Conservation (phyloP, 2,113 vertebrate genomes). For the Apodemus speciosus region DNA sequence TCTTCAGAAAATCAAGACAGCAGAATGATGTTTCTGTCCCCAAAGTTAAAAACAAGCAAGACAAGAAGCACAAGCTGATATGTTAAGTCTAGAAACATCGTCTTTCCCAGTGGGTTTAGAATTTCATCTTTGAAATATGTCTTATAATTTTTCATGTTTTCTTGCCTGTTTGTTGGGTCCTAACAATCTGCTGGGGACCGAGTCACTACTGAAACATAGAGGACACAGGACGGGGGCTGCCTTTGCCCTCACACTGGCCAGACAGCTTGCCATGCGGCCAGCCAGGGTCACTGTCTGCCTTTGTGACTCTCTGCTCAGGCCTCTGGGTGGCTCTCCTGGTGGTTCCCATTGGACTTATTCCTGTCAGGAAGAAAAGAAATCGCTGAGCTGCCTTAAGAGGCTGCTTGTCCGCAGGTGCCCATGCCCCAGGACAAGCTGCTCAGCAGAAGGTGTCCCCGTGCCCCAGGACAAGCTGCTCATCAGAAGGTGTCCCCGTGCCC, state of each 20-base stretch:
- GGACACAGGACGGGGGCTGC: fast-evolving
- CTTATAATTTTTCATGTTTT: neutral
- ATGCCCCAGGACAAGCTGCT: too few relatives aligned
- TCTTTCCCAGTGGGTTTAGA: neutral
- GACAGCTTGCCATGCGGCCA: neutral
- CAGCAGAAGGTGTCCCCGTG: too few relatives aligned
- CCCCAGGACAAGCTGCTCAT: too few relatives aligned
- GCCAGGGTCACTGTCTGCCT: neutral
- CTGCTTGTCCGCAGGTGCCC: too few relatives aligned
- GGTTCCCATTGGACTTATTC: neutral
- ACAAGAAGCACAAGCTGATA: neutral
- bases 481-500: too few relatives aligned
- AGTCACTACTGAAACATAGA: neutral
- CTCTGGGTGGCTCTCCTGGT: neutral
- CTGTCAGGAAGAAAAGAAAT: neutral
- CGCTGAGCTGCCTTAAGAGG: too few relatives aligned
- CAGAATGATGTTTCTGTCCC: neutral
- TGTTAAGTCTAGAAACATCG: neutral
- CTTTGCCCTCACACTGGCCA: neutral
- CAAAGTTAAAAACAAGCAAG: neutral
- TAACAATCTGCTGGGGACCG: neutral
- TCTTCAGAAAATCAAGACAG: neutral
- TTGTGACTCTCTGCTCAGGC: neutral
- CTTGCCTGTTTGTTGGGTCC: neutral
- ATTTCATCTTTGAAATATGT: neutral